phyloP scores from a whole-genome alignment of 2,113 vertebrate genomes.

The Felis catus region DNA sequence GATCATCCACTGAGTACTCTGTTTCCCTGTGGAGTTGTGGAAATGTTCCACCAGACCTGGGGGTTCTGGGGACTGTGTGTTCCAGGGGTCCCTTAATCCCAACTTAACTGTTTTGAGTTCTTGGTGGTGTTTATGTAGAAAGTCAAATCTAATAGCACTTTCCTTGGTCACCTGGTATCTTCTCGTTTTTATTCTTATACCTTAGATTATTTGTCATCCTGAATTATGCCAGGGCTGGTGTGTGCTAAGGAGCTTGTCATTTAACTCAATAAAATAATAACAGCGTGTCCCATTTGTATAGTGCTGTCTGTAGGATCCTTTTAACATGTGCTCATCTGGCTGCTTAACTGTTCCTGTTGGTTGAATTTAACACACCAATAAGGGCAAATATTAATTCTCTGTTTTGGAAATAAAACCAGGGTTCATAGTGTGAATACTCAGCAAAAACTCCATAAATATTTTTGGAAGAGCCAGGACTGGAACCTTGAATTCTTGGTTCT shows the following conservation, averaged over 20 bases:
- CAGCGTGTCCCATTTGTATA: not conserved
- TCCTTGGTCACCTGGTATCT: not conserved
- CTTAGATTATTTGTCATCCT: not conserved
- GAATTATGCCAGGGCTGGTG: not conserved
- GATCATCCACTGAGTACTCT: not conserved
- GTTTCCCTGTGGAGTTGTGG: not conserved
- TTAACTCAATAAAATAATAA: not conserved
- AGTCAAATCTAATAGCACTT: not conserved
- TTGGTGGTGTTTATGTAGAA: not conserved
- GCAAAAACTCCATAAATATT: not conserved
- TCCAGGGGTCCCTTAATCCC: slow-evolving; percentile 31
- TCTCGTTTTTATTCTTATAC: not conserved
- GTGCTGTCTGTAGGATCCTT: not conserved
- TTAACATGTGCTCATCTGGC: not conserved
- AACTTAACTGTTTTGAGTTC: not conserved
- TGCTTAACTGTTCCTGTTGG: not conserved
- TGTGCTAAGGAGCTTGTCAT: not conserved
- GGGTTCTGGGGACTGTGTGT: slow-evolving; percentile 68
- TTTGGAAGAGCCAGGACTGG: not conserved
- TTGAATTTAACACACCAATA: not conserved
- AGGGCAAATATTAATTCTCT: not conserved
- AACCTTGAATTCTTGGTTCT: not conserved
- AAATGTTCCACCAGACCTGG: not conserved
- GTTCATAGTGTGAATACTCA: not conserved
- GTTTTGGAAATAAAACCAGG: not conserved